Evolutionary conservation across 2,113 vertebrate species (phyloP).

Genomic region (Oceanites oceanicus): DNA sequence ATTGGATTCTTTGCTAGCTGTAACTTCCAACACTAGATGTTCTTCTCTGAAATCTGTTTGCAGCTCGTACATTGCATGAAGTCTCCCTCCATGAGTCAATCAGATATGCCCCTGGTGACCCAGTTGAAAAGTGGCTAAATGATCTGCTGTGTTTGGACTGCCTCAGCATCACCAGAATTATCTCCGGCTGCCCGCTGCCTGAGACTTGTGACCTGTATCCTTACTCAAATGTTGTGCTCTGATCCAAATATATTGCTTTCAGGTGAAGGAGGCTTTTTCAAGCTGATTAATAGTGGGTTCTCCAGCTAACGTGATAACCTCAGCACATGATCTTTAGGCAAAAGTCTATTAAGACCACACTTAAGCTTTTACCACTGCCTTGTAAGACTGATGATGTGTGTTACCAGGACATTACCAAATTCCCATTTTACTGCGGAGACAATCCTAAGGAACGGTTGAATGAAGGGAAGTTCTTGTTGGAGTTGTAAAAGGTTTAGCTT

Average conservation of each 20-base stretch:
- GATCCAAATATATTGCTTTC: not conserved
- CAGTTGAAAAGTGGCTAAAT: conserved; percentile 94
- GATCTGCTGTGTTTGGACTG: conserved; percentile 96
- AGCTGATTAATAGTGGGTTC: not conserved
- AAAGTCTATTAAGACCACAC: not conserved
- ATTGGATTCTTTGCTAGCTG: not conserved
- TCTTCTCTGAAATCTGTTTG: not conserved
- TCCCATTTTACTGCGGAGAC: not conserved
- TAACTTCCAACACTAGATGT: not conserved
- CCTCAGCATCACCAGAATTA: conserved; percentile 88
- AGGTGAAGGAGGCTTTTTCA: not conserved
- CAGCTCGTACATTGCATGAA: conserved; percentile 89
- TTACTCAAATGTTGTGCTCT: not conserved
- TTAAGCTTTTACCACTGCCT: not conserved
- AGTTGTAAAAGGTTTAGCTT: not conserved
- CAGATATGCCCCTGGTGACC: conserved; percentile 88
- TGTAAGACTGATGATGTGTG: accelerated
- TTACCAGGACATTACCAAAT: not conserved
- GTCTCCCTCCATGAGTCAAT: conserved; percentile 95
- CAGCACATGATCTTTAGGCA: accelerated
- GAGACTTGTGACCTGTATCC: conserved; percentile 97
- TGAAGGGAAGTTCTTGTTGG: not conserved
- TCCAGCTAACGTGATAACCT: not conserved
- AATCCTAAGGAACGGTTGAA: not conserved
- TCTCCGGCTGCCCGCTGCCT: conserved; percentile 93